Conservation (phyloP, 1,140 invertebrate genomes). For the Apocrypta bakeri region DNA sequence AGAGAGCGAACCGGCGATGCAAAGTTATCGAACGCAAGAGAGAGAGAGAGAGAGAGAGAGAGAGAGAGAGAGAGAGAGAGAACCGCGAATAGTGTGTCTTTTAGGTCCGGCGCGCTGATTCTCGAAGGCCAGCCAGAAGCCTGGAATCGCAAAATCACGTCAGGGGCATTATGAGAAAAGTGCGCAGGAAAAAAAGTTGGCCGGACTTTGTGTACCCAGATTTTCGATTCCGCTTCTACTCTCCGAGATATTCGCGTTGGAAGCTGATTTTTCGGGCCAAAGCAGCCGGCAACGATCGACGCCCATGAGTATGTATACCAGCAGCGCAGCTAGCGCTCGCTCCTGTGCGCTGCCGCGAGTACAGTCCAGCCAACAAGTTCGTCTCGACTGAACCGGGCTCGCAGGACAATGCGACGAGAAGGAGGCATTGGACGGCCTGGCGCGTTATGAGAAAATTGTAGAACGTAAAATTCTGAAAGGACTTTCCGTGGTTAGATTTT, state of each 20-base stretch:
- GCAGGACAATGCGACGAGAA: not conserved
- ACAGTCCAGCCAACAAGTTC: conserved; percentile 41
- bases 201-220: conserved; percentile 18
- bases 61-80: not conserved
- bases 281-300: conserved; percentile 5
- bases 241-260: conserved; percentile 57
- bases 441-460: conserved; percentile 40
- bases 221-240: conserved; percentile 1
- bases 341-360: not conserved
- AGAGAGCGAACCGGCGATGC: conserved; percentile 6
- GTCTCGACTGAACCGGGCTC: not conserved
- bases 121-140: not conserved
- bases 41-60: conserved; percentile 3
- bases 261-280: conserved; percentile 11
- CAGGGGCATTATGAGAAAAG: conserved; percentile 29
- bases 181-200: conserved; percentile 43
- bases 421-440: conserved; percentile 8
- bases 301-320: conserved; percentile 3
- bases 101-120: not conserved
- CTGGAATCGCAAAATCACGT: conserved; percentile 24
- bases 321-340: not conserved
- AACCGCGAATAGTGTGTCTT: not conserved
- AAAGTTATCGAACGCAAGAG: not conserved
- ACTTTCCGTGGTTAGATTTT: conserved; percentile 38
- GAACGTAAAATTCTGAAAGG: conserved; percentile 19